Base-by-base conservation (phyloP, 1,140 invertebrate genomes). In the Drosophila oshimai region DNA sequence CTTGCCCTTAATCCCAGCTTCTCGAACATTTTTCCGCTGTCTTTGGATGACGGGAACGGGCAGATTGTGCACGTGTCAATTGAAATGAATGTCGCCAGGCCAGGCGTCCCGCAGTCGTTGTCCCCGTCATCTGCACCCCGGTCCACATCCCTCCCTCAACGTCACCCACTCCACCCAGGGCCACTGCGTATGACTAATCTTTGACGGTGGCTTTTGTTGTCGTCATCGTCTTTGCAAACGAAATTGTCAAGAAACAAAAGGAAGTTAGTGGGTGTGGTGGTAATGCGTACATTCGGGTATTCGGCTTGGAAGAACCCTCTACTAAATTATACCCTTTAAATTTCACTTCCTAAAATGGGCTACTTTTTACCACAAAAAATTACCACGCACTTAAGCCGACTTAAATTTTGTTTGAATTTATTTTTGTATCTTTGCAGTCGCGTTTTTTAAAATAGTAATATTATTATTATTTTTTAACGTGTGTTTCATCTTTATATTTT, bases 41-140 rank as follows among this genome's bases (percentile, higher is more conserved):
- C 58, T 83, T 68, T 26, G 24, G 64, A 5, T 6, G 64, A 53
- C 20, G 20, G 17, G 20, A 18, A 37, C 39, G 28, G 67, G 51
- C 65, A 70, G 42, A 42, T 44, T 70, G 67, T 70, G 67, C 67
- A 70, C 65, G 65, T 70, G 67, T 70, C 67, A 70, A 70, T 84
- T 84, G 79, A 84, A 84, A 84, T 84, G 79, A 84, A 80, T 86
- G 79, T 84, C 80, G 80, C 79, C 81, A 44, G 80, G 80, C 79
- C 81, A 44, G 80, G 69, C 80, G 58, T 86, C 80, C 79, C 80
- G 55, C 75, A 58, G 79, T 74, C 79, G 54, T 54, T 69, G 37
- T 74, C 68, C 45, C 61, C 71, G 31, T 58, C 49, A 33, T 34
- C 53, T 37, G 41, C 20, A 36, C 53, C 12, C 28, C 44, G 17